Base-by-base conservation (phyloP, 2,888 invertebrate species). In the Drosophila greeni region DNA sequence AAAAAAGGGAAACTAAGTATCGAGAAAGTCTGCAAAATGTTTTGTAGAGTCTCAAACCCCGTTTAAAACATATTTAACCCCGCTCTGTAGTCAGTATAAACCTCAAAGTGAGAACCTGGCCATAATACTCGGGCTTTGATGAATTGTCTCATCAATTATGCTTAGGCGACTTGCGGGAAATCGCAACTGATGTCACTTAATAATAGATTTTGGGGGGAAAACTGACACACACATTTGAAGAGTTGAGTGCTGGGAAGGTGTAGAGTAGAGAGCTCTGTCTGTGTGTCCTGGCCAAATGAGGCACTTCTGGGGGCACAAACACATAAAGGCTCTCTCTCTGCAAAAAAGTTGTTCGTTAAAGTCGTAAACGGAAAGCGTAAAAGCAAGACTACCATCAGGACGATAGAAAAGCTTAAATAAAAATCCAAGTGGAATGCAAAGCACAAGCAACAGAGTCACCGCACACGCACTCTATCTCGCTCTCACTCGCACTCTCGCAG, bases 281-380 rank as follows among this genome's bases (percentile, higher is more conserved):
- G 5, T 7, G 11, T 16, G 5, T 11, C 12, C 3, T 14, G n/a
- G 20, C 16, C 16, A 29, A 39, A 33, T 33, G 61, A 12, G 61
- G 23, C 40, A 18, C 61, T 62, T 62, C 23, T 62, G 62, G 51
- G 40, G 29, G 3, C 20, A 26, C 16, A 23, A 61, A 61, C 39
- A 34, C 49, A 60, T 60, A 45, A 59, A 58, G 59, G 45, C 59
- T 47, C 59, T 53, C 48, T 43, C 34, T 61, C 54, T 51, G 61
- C 31, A 47, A 31, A 47, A 31, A 47, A 47, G 45, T 47, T 78
- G n/a, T 76, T 74, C 76, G 74, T 67, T 82, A 70, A 61, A 67
- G 73, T 78, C 76, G 64, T 81, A 78, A 77, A 64, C 60, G 48
- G 31, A 39, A 59, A 47, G 39, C 60, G 60, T 60, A 60, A 60